Evolutionary conservation across 2,888 invertebrate genomes (phyloP), one percentile per base, ranked within the genome.

Genomic region (Lordiphosa fenestrarum): DNA sequence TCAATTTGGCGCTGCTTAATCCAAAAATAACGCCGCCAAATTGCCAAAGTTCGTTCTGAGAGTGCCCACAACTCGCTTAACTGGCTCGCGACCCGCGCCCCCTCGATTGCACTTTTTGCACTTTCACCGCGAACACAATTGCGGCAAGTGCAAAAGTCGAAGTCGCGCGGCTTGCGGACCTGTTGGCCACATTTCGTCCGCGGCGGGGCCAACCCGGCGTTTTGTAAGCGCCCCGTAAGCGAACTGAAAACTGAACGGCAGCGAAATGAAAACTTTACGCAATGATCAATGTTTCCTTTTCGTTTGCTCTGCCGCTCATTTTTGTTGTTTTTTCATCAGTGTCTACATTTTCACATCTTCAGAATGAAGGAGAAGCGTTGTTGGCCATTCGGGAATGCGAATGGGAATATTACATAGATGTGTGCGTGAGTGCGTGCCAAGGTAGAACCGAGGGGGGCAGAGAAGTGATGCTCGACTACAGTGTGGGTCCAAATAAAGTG

Each of bases 1-100:
- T 61, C 78, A 81, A 77, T 73, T 84, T 73, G 84, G 68, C 82
- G 66, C 66, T 63, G 73, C 65, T 66, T 71, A 85, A 80, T 84
- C 82, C 86, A 65, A 60, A 63, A 64, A 64, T 80, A 75, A 64
- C 66, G 65, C 77, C 76, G 69, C 49, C 76, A 64, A 76, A 72
- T 71, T 81, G 78, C 67, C 13, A 61, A 64, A 70, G 81, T 84
- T 85, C 46, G 73, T 44, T 19, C 46, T 51, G 44, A 70, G 71
- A 70, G 71, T 57, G 49, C 50, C 47, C 57, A 59, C 56, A 42
- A 35, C 54, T 38, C 35, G 59, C 36, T 23, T 35, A 19, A 5
- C 12, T 12, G 3, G 3, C 42, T 23, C 9, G 9, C 25, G 6
- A 6, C n/a, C 35, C 42, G 21, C 58, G 37, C 15, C 41, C 49